Conservation (phyloP, 1,140 invertebrate genomes). For the Oscheius sp. region DNA sequence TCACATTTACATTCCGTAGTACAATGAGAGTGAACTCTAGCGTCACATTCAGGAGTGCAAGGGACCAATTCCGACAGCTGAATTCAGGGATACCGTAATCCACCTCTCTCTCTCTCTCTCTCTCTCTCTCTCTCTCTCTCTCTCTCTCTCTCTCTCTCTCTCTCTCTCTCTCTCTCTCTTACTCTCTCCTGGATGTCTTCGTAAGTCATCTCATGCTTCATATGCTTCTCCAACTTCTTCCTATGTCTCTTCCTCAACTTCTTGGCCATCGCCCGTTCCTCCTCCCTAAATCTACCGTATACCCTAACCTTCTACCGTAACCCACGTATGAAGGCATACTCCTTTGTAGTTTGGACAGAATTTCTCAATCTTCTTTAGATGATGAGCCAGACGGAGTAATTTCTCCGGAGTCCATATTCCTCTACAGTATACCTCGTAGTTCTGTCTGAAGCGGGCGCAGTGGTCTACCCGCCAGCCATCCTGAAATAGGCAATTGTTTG, state of each 20-base stretch:
- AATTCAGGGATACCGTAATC: background rate
- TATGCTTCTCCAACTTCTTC: background rate
- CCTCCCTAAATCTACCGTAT: background rate
- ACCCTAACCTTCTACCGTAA: background rate
- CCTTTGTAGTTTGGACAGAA: slow-evolving; percentile 1
- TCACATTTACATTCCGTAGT: slow-evolving; percentile 36
- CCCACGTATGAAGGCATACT: background rate
- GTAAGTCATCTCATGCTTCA: background rate
- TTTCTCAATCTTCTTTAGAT: background rate
- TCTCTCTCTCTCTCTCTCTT: background rate
- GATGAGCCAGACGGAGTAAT: background rate
- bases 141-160: background rate
- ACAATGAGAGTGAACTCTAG: slow-evolving; percentile 29
- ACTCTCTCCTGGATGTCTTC: background rate
- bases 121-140: background rate
- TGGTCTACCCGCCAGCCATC: no score
- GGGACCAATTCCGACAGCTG: slow-evolving; percentile 2
- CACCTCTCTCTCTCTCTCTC: background rate
- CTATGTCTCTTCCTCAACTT: background rate
- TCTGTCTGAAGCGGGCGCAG: background rate
- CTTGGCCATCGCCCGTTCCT: background rate
- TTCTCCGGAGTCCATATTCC: background rate
- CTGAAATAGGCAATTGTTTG: no score
- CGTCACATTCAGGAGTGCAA: slow-evolving; percentile 44
- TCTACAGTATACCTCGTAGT: background rate